A percentile compares a stretch with the other conserved stretches of the same genome.
phyloP scores from a whole-genome alignment of 2,113 vertebrate genomes.

The Phocoena phocoena region DNA sequence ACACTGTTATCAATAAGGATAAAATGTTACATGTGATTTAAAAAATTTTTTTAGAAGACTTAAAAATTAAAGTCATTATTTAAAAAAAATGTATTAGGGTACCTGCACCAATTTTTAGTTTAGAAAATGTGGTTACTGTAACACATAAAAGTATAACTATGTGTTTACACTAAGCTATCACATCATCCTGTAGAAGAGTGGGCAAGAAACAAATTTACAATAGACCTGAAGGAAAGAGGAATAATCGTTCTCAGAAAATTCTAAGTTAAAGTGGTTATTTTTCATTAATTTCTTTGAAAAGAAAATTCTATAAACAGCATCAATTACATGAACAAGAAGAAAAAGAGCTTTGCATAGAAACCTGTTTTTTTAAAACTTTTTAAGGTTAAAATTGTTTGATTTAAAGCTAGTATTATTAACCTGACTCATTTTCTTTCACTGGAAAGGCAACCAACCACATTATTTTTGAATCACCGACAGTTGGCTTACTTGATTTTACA shows the following conservation, averaged over 20 bases:
- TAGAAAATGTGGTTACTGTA: background rate
- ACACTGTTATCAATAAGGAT: background rate
- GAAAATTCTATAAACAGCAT: background rate
- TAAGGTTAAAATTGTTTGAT: background rate
- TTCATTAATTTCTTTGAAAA: constrained; percentile 16
- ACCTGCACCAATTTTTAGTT: background rate
- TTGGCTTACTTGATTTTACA: background rate
- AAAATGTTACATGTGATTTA: background rate
- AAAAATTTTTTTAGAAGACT: background rate
- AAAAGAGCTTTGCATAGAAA: background rate
- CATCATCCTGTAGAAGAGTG: background rate
- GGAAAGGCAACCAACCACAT: background rate
- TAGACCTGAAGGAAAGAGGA: background rate
- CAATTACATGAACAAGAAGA: background rate
- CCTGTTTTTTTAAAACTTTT: background rate
- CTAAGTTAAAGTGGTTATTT: background rate
- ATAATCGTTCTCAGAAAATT: background rate
- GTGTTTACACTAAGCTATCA: background rate
- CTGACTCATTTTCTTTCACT: background rate
- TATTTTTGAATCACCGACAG: background rate
- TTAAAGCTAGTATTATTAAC: background rate
- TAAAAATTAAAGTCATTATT: constrained; percentile 42
- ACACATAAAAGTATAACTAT: background rate
- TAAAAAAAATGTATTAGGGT: background rate
- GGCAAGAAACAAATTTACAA: background rate